Base-by-base conservation (phyloP, 2,113 vertebrate genomes). In the Rhizomys pruinosus region DNA sequence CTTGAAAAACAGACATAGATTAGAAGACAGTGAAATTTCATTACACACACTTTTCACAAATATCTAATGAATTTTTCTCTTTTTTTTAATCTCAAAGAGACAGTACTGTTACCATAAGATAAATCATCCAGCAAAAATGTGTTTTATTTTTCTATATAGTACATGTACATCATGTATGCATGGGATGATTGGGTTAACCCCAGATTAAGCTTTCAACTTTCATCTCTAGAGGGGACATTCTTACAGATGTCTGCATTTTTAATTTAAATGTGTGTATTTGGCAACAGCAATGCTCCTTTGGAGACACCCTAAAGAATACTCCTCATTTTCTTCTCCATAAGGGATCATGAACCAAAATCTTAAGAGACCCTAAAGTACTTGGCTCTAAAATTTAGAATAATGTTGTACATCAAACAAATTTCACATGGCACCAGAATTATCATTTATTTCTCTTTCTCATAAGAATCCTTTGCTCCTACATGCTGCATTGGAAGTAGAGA, bases 21-120 rank as follows among this genome's bases (percentile, higher is more conserved):
- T 47, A 84, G 68, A n/a, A 47, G 7, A 8, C 79, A 25, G 15
- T 84, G 93, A 95, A 73, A 94, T 52, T 78, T 91, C 22, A 91
- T 92, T 79, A 61, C 55, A 96, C 92, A 89, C 78, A 76, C 63
- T 95, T 96, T 96, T 90, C 47, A 22, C 68, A 88, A 76, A 68
- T 73, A 12, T 3, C 47, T 39, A 7, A 52, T 94, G 64, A 74
- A n/a, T 44, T 63, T 91, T 74, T 91, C n/a, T 3, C 71, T 77
- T 42, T 42, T 64, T 84, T 16, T 9, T 39, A 32, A 64, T 32
- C 92, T 44, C 61, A 69, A 61, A 81, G 47, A 81, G 39, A 85
- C 20, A 12, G 13, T 2, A 2, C 15, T 23, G 10, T 55, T 92
- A 57, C 16, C 79, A 88, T 91, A 27, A 59, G 6, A 25, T 89